phyloP scores from a whole-genome alignment of 2,113 vertebrate species.

The Halcyon malimbica region DNA sequence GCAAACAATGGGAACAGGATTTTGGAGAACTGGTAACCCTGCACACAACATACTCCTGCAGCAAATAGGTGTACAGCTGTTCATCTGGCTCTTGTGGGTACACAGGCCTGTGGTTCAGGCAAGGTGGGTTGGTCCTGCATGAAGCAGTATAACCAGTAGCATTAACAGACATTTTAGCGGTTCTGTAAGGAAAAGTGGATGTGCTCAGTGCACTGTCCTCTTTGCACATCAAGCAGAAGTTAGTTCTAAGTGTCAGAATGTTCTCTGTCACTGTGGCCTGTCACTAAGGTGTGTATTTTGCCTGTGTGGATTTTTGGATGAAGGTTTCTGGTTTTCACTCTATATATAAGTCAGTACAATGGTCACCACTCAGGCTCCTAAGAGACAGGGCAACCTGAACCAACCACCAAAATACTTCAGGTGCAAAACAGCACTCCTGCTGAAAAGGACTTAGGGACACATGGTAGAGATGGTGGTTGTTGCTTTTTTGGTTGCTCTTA shows the following conservation, averaged over 20 bases:
- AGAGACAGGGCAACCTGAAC: not conserved
- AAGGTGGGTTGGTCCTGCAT: not conserved
- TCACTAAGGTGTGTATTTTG: not conserved
- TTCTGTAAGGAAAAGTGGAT: fast-evolving
- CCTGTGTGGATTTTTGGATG: not conserved
- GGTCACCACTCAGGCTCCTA: not conserved
- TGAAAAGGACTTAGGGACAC: not conserved
- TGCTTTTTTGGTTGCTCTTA: not conserved
- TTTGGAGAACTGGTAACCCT: not conserved
- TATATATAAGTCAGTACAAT: fast-evolving
- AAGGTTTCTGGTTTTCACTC: not conserved
- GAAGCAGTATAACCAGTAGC: not conserved
- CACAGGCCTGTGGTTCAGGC: not conserved
- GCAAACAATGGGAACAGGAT: not conserved
- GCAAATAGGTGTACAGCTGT: fast-evolving
- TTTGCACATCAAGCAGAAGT: not conserved
- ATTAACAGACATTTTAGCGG: too few relatives aligned
- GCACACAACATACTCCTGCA: not conserved
- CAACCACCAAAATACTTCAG: not conserved
- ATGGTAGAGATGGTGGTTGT: fast-evolving
- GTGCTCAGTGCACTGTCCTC: not conserved
- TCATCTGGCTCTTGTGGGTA: fast-evolving
- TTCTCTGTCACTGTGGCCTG: not conserved
- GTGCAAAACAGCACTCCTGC: not conserved
- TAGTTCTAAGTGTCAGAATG: not conserved